A percentile compares a stretch with the other conserved stretches of the same genome.
Evolutionary conservation across 2,113 vertebrate species (phyloP).

Genomic region (Peromyscus maniculatus): DNA sequence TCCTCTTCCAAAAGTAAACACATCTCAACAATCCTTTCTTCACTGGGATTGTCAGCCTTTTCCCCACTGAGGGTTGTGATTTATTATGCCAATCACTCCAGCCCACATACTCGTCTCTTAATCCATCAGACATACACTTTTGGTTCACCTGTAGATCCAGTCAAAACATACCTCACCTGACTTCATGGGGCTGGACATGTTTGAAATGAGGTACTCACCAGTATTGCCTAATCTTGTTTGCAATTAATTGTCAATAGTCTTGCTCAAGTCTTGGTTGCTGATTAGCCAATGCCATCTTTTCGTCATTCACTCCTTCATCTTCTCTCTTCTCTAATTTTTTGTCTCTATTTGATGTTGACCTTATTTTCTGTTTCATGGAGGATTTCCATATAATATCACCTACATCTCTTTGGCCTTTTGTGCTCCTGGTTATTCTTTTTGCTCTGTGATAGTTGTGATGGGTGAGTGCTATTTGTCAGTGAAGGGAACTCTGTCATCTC

Average conservation of each 20-base stretch:
- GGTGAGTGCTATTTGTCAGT: background rate
- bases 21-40: background rate
- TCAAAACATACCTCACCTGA: background rate
- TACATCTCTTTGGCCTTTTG: background rate
- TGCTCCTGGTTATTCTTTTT: background rate
- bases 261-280: background rate
- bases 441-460: background rate
- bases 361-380: background rate
- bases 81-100: background rate
- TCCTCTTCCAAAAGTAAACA: background rate
- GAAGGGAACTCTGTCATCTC: background rate
- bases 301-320: background rate
- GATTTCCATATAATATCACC: background rate
- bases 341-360: background rate
- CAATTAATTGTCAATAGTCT: background rate
- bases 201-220: background rate
- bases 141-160: background rate
- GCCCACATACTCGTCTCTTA: background rate
- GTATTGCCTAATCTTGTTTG: background rate
- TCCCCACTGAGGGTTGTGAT: background rate
- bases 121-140: background rate
- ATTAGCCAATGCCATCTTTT: background rate
- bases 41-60: background rate
- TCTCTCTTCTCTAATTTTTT: background rate
- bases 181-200: background rate